These are phyloP conservation scores for Oscheius myriophilus DNA, from an alignment of 2,888 invertebrate species.

Conservation along the genomic window DNA sequence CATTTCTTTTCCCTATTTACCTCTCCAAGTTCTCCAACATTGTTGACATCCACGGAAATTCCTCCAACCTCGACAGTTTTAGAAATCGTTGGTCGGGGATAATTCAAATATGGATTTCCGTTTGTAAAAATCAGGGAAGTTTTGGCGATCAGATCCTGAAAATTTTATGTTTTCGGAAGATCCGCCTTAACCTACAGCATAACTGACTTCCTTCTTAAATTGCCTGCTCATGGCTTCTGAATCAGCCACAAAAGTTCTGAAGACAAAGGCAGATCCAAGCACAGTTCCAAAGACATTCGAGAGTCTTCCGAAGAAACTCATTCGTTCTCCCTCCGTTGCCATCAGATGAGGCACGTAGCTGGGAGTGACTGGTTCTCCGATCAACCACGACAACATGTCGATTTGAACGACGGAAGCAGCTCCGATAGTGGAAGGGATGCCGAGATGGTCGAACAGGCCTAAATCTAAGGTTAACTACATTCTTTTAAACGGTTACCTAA, in stretches of 20 bases:
- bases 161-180: not conserved
- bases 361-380: constrained; percentile 28
- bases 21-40: constrained; percentile 1
- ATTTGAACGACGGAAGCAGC: constrained; percentile 33
- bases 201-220: not conserved
- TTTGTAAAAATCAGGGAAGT: constrained; percentile 20
- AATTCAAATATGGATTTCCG: constrained; percentile 14
- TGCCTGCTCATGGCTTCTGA: not conserved
- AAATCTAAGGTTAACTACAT: not conserved
- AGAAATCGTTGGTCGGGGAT: constrained; percentile 16
- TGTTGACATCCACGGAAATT: constrained; percentile 10
- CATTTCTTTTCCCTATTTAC: too few species aligned
- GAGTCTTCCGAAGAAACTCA: constrained; percentile 17
- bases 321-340: not conserved
- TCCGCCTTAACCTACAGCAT: too few species aligned
- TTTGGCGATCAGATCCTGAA: constrained; percentile 8
- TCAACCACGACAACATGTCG: constrained; percentile 36
- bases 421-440: constrained; percentile 37
- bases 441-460: constrained; percentile 42
- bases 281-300: not conserved
- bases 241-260: not conserved
- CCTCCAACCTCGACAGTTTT: constrained; percentile 24
- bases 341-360: constrained; percentile 11
- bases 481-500: too few species aligned
- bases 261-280: not conserved